Conservation (phyloP, 2,797 vertebrate species). For the Benthosema pterotum region DNA sequence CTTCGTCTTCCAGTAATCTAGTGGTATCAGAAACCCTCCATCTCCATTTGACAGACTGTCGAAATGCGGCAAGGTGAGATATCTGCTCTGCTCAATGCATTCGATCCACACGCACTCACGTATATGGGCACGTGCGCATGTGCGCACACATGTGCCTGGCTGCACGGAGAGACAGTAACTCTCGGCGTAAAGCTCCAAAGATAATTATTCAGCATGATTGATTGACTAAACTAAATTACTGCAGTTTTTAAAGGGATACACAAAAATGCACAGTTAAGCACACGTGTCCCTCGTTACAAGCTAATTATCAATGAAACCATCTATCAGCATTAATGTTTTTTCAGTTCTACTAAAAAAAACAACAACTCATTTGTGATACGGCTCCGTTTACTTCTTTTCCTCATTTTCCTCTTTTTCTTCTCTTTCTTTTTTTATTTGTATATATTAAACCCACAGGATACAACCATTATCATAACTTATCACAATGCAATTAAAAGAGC, state of each 20-base stretch:
- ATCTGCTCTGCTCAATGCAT: constrained; percentile 66
- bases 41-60: constrained; percentile 67
- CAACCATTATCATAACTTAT: constrained; percentile 47
- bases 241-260: constrained; percentile 13
- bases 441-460: constrained; percentile 24
- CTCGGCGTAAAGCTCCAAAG: not conserved
- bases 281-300: constrained; percentile 4
- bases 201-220: constrained; percentile 51
- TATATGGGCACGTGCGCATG: not conserved
- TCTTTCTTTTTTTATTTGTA: too few species aligned
- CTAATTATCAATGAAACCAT: constrained; percentile 30
- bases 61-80: constrained; percentile 61
- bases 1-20: constrained; percentile 35
- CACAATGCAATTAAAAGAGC: constrained; percentile 47
- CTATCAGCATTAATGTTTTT: constrained; percentile 39
- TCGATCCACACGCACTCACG: constrained; percentile 18
- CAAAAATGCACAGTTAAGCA: constrained; percentile 30
- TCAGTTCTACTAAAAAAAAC: constrained; percentile 26
- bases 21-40: constrained; percentile 62
- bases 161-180: not conserved
- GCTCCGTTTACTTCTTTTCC: constrained; percentile 5
- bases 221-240: constrained; percentile 13
- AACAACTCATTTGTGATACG: constrained; percentile 4
- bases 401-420: not conserved
- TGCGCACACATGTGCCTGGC: too few species aligned